phyloP scores from a whole-genome alignment of 2,113 vertebrate genomes.

The Acrocephalus kingi region DNA sequence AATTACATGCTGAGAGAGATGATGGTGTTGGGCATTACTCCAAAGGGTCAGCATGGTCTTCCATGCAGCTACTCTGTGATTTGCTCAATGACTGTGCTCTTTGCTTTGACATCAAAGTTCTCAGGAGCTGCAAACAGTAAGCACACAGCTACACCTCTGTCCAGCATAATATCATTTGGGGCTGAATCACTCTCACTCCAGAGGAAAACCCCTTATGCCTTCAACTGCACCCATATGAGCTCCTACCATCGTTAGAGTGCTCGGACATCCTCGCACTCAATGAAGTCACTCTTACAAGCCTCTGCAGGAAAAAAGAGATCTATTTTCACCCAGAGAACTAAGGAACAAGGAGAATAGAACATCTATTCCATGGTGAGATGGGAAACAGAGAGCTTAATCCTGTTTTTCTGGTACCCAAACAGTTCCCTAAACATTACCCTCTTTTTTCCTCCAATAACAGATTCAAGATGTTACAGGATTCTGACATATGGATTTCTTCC shows the following conservation, averaged over 20 bases:
- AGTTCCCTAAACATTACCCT: background rate
- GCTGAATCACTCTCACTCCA: background rate
- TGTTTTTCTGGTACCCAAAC: background rate
- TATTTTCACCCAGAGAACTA: background rate
- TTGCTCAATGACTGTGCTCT: background rate
- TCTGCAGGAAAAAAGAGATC: background rate
- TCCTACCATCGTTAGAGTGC: background rate
- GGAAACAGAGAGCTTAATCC: background rate
- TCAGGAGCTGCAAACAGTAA: background rate
- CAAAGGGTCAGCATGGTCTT: background rate
- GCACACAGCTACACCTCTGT: background rate
- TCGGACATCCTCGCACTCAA: background rate
- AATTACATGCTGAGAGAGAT: background rate
- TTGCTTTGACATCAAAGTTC: background rate
- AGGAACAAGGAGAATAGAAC: background rate
- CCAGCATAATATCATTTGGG: background rate
- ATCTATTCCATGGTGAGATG: background rate
- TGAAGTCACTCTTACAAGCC: background rate
- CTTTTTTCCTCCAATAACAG: background rate
- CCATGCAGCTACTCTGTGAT: background rate
- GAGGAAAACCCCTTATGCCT: background rate
- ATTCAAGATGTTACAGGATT: slow-evolving; percentile 44
- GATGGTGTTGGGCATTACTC: background rate
- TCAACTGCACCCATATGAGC: rapidly evolving
- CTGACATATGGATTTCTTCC: slow-evolving; percentile 39